phyloP scores from a whole-genome alignment of 2,888 invertebrate species.

The Vannuccia rotundouncinata region DNA sequence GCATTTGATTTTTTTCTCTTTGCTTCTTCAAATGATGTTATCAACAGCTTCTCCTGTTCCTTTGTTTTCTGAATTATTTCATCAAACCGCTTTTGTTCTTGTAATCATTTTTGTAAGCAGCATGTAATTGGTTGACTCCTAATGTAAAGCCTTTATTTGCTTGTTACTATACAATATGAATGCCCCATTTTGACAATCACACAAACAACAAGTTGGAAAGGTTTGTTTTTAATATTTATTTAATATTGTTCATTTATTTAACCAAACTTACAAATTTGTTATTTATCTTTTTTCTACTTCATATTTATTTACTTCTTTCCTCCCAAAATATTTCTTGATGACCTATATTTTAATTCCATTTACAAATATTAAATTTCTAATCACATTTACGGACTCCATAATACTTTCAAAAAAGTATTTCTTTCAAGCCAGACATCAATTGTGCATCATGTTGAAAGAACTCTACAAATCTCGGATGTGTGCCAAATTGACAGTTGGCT shows the following conservation, averaged over 20 bases:
- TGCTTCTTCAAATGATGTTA: too few species aligned
- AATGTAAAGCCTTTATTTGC: not conserved
- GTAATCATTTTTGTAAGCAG: too few species aligned
- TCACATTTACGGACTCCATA: not conserved
- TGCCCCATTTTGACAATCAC: not conserved
- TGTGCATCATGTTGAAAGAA: not conserved
- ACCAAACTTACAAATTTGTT: not conserved
- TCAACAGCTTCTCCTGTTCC: too few species aligned
- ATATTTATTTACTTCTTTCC: too few species aligned
- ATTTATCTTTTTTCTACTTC: too few species aligned
- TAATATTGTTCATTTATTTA: not conserved
- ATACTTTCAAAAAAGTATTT: not conserved
- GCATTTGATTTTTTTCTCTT: too few species aligned
- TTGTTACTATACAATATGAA: not conserved
- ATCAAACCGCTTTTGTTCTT: too few species aligned
- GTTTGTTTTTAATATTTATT: not conserved
- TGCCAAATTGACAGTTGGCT: too few species aligned
- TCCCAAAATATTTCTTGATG: too few species aligned
- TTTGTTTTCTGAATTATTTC: too few species aligned
- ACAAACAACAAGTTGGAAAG: conserved; percentile 4
- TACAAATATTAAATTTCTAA: too few species aligned
- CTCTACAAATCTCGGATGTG: not conserved
- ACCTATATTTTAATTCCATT: too few species aligned
- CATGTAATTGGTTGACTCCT: not conserved
- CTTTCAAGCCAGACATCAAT: not conserved